Base-by-base conservation (phyloP, 2,113 vertebrate species). In the Lamprotornis superbus region DNA sequence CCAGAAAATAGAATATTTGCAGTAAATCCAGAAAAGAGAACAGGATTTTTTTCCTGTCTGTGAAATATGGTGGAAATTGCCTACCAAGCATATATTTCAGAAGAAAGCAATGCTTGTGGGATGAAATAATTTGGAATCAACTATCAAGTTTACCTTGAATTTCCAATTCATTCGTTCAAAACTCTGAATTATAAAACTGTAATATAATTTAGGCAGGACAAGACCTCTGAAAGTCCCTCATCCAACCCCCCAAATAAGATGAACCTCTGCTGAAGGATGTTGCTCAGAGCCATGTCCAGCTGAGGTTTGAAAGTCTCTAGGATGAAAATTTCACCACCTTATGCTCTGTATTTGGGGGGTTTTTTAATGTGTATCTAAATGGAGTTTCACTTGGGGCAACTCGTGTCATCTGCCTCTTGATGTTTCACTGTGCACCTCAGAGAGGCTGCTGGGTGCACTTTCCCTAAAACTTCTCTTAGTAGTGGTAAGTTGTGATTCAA, bases 171-270 rank as follows among this genome's bases (percentile, higher is more conserved):
- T 56, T 73, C 2, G 25, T 56, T 39, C 10, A 94, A 60, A 71
- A 9, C 16, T 57, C 53, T 68, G 7, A 70, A 63, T 49, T 82
- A 67, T 12, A 59, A 63, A 71, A 68, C 10, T 10, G 2, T 13
- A 28, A 25, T 67, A 53, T 16, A 46, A 76, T 71, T 70, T 49
- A 67, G 12, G 11, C 44, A 59, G 15, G 25, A 80, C 68, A 7
- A 7, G 24, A 49, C 9, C 4, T 75, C 11, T 61, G 12, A 30
- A 78, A 64, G 11, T 69, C 59, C 11, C 8, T 77, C 49, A 73
- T 33, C 15, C 31, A 37, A 20, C 1, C 0, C 0, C 3, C 5
- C 11, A 63, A 52, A 10, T 17, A 68, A n/a, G 25, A 6, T 15
- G 56, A 47, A 64, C 4, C 59, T 88, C 53, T 68, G 12, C 8